Evolutionary conservation across 2,888 invertebrate species (phyloP), one percentile per base, ranked within the genome.

Genomic region (Mythimna lalbum): DNA sequence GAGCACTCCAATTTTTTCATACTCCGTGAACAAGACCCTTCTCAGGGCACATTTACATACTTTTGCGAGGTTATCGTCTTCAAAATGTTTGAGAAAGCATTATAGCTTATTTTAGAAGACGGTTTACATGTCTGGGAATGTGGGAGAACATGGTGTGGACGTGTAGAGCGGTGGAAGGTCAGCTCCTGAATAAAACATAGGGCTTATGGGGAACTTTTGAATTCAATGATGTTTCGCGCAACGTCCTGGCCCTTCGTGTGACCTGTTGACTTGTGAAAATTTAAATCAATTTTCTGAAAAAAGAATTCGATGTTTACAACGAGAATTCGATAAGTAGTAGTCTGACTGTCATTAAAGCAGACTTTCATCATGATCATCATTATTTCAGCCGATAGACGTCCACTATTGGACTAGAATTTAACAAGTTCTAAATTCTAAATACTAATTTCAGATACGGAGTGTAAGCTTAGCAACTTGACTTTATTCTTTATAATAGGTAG

Each of bases 41-140:
- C 59, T 49, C 52, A 33, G 61, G 62, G 49, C 79, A 63, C 60
- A 82, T 88, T 88, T 84, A 86, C 88, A 88, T 87, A 86, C 76
- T 85, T 88, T 84, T 82, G 76, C 73, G 71, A 74, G 68, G 74
- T 79, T 76, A 80, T 76, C 78, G 80, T 67, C 66, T 78, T 73
- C 74, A 81, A 80, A 81, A 83, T 81, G 69, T 81, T 85, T 82
- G 73, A 81, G 81, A 73, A 74, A 71, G 80, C 78, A 82, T 84
- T 84, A 85, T 73, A 75, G 69, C 75, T 66, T 84, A 77, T 86
- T 77, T 69, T 53, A 57, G 55, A 76, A 83, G 62, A 70, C 61
- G 71, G 70, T 80, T 78, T 78, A 73, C 67, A 74, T 76, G 71
- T 81, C 68, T 73, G 63, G 60, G 57, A 82, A 69, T 67, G 57